Base-by-base conservation (phyloP, 92 coral and sea anemone species). In the Palythoa grandiflora region DNA sequence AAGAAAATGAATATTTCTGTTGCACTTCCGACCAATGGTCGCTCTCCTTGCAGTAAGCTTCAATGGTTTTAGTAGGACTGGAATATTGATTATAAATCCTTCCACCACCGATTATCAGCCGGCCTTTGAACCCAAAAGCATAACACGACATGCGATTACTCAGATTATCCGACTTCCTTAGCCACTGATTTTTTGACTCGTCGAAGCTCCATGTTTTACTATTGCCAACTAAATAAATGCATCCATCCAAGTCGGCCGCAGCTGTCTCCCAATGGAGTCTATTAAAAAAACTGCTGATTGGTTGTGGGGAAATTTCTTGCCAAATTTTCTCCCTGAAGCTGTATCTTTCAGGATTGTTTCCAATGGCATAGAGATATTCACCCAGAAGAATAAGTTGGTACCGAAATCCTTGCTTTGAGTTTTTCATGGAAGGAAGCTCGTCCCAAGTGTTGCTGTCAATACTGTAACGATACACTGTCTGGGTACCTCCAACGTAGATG, bases 31-130 rank as follows among this genome's bases (percentile, higher is more conserved):
- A 73, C 77, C 52, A 39, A 11, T 3, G 50, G 77, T 73, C 11
- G 37, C 20, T 73, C 77, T 73, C 53, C 35, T 73, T 73, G 54
- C 54, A 73, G 77, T 73, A 73, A 39, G 20, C 77, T 39, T 73
- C 77, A 73, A 73, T 38, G 2, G 73, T 68, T 9, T 1, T 40
- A 15, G 19, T 9, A 39, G 10, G 1, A 6, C 0, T 20, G 8
- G 0, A 0, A 3, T 16, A 19, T 3, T 2, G 0, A 13, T 9
- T 13, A 0, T 16, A 13, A 13, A 5, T 14, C 12, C 0, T 10
- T 73, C 52, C 77, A 14, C 77, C 77, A 15, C n/a, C 54, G 53
- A 73, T 73, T 38, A 73, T 16, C 6, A 73, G 53, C 9, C 38
- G 38, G 16, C 77, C 77, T 39, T 73, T 73, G 11, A 13, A 73